Conservation (phyloP, 2,888 invertebrate genomes). For the Petrophora chlorosata region DNA sequence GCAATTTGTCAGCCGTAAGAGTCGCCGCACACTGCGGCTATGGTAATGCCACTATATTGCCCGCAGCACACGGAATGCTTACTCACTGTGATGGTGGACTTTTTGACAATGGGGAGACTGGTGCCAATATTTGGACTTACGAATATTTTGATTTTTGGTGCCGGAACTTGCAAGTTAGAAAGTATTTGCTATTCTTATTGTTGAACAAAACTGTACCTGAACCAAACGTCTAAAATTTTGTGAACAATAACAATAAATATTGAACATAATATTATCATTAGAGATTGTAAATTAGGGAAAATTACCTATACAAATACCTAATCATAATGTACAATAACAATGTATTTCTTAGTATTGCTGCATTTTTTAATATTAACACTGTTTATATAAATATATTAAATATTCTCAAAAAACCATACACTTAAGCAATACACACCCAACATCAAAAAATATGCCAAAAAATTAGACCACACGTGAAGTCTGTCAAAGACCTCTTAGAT, state of each 20-base stretch:
- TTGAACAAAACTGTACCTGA: no score
- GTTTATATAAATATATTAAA: not conserved
- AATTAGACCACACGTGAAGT: slow-evolving; percentile 67
- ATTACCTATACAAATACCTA: no score
- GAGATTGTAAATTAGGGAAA: no score
- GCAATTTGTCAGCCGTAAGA: slow-evolving; percentile 32
- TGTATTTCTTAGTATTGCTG: no score
- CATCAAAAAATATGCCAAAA: slow-evolving; percentile 40
- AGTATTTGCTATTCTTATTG: no score
- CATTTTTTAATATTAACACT: not conserved
- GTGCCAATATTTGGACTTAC: slow-evolving; percentile 26
- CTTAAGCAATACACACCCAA: not conserved
- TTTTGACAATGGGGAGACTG: slow-evolving; percentile 11
- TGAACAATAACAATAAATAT: no score
- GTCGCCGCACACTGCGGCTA: slow-evolving; percentile 29
- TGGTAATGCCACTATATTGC: slow-evolving; percentile 26
- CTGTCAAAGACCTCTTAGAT: slow-evolving; percentile 59
- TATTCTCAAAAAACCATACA: not conserved
- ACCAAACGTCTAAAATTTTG: no score
- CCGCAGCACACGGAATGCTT: slow-evolving; percentile 29
- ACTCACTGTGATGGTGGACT: slow-evolving; percentile 29
- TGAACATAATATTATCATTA: no score
- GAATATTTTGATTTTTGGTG: slow-evolving; percentile 14
- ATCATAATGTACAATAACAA: no score
- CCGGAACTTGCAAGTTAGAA: slow-evolving; percentile 1